Evolutionary conservation across 2,888 invertebrate genomes (phyloP), one percentile per base, ranked within the genome.

Genomic region (Amblyteles armatorius): DNA sequence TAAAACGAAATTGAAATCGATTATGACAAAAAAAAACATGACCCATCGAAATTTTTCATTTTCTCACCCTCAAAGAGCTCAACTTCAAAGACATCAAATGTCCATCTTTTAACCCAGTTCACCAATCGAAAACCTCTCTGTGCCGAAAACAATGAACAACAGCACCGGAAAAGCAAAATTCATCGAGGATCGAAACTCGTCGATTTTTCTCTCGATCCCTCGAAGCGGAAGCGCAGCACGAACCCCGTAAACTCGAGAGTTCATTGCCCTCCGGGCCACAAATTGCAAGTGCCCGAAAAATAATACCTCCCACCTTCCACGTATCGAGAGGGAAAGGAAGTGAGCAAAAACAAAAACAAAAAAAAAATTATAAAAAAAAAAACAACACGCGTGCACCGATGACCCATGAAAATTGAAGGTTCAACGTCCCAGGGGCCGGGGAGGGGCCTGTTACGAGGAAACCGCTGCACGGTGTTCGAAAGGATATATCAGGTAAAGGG

Each of bases 361-460:
- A n/a, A 44, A 44, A 73, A 48, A 67, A 73, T 7, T 22, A 29
- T 33, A 71, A 78, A 48, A 19, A 67, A 74, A 40, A 40, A 19
- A 36, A 50, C 9, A 33, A 50, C 9, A 33, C 52, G 81, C 50
- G 71, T 22, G 19, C 73, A 83, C 79, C 65, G 85, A 88, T 86
- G 86, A 88, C 67, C 83, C 60, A 86, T 83, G 85, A 88, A 89
- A 89, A 89, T 88, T 88, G 87, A 89, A 89, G 87, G 91, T 90
- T 90, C 90, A 91, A 90, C 89, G 91, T 84, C 91, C 90, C 86
- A 74, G 79, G 83, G 83, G 71, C 74, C 50, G 36, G 67, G 55
- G 22, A 55, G 55, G 26, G 69, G 52, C 69, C 79, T 72, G 71
- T 71, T 85, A 76, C 82, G 52, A 78, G 73, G 74, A 74, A 82